phyloP scores from a whole-genome alignment of 2,888 invertebrate species.

The Xestia c-nigrum region DNA sequence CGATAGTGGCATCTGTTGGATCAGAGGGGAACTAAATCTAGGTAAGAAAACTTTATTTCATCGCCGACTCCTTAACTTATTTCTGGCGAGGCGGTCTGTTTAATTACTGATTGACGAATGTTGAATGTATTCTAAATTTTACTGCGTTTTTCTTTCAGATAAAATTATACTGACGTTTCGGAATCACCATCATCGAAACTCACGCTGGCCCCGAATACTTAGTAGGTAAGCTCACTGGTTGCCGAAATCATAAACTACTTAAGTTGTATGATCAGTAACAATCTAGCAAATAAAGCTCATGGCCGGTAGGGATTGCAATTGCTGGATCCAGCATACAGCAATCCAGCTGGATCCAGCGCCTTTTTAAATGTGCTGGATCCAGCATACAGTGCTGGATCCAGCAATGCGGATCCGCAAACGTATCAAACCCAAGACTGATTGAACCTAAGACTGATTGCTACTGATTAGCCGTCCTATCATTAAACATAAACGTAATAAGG shows the following conservation, averaged over 20 bases:
- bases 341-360: too few relatives aligned
- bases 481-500: too few relatives aligned
- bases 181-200: background rate
- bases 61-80: conserved; percentile 1
- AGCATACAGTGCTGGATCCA: too few relatives aligned
- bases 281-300: background rate
- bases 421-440: too few relatives aligned
- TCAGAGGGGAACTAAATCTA: conserved; percentile 12
- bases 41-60: background rate
- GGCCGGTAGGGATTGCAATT: too few relatives aligned
- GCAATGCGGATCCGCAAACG: too few relatives aligned
- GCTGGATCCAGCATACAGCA: too few relatives aligned
- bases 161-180: background rate
- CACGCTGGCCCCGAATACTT: background rate
- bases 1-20: conserved; percentile 41
- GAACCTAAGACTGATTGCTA: too few relatives aligned
- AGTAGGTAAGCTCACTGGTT: background rate
- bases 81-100: background rate
- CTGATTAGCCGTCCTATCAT: too few relatives aligned
- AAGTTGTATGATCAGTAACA: conserved; percentile 11
- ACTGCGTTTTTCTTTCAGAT: background rate
- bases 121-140: background rate
- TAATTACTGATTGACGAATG: background rate
- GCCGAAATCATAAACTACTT: background rate
- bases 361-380: too few relatives aligned